Conservation (phyloP, 1,140 invertebrate species). For the Leguminivora glycinivorella region DNA sequence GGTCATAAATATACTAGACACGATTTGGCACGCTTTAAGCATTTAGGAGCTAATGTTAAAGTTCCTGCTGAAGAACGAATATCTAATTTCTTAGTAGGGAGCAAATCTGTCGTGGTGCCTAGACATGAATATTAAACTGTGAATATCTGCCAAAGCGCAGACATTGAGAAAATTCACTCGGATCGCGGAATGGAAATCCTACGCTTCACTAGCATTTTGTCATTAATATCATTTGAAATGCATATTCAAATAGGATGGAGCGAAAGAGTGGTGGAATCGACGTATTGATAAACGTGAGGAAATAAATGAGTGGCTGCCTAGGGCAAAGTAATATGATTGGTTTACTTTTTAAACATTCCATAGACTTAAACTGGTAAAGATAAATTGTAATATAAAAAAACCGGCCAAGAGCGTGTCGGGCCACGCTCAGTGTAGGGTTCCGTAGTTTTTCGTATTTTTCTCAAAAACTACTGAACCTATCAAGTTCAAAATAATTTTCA, state of each 20-base stretch:
- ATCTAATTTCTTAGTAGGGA: conserved; percentile 58
- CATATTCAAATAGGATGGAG: conserved; percentile 41
- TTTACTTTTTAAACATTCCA: background rate
- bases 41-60: conserved; percentile 47
- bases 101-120: conserved; percentile 50
- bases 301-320: background rate
- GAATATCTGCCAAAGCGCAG: conserved; percentile 54
- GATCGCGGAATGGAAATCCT: conserved; percentile 55
- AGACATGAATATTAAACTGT: conserved; percentile 62
- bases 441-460: no score
- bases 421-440: no score
- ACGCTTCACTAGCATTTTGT: conserved; percentile 54
- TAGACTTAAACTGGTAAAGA: background rate
- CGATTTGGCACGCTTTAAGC: conserved; percentile 36
- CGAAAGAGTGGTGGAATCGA: background rate
- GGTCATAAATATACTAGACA: conserved; percentile 28
- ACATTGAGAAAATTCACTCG: conserved; percentile 57
- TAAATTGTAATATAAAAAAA: no score
- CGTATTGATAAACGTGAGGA: background rate
- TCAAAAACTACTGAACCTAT: no score
- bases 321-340: background rate
- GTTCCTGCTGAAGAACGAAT: conserved; percentile 54
- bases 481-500: no score
- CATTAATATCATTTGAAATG: conserved; percentile 56
- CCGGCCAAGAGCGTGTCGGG: no score